phyloP scores from a whole-genome alignment of 1,140 invertebrate species.

The Oryzaephilus surinamensis region DNA sequence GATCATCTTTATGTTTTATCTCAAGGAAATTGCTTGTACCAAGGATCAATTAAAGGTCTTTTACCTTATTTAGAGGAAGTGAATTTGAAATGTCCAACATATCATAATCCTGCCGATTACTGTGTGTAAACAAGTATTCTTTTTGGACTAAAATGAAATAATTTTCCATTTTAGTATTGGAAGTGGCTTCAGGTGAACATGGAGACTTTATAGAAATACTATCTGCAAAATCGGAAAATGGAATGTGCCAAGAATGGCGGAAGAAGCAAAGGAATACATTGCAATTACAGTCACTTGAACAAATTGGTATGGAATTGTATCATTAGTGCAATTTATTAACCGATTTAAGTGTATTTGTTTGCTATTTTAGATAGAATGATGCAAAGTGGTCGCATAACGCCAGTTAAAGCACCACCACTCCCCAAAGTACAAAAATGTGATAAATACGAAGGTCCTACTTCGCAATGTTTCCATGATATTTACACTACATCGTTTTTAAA shows the following conservation, averaged over 20 bases:
- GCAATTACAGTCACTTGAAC: constrained; percentile 28
- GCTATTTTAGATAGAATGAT: constrained; percentile 34
- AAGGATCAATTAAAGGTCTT: constrained; percentile 59
- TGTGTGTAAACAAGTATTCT: constrained; percentile 45
- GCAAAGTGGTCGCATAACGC: constrained; percentile 35
- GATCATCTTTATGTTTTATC: constrained; percentile 78
- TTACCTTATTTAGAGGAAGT: constrained; percentile 66
- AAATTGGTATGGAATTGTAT: constrained; percentile 22
- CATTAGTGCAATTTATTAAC: not conserved
- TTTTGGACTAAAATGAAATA: not conserved
- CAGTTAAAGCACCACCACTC: constrained; percentile 35
- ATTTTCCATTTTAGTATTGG: constrained; percentile 55
- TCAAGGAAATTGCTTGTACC: constrained; percentile 73
- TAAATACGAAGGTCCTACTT: constrained; percentile 6
- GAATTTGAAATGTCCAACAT: constrained; percentile 67
- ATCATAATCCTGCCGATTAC: constrained; percentile 87
- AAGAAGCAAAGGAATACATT: constrained; percentile 28
- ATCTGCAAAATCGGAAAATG: constrained; percentile 55
- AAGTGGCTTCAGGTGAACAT: constrained; percentile 73
- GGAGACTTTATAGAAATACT: constrained; percentile 50
- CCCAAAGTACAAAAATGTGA: not conserved
- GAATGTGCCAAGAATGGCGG: constrained; percentile 50
- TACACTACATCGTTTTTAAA: constrained; percentile 54
- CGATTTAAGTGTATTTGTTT: not conserved
- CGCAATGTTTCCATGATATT: constrained; percentile 6